These are phyloP conservation scores for Stercorarius parasiticus DNA, from an alignment of 2,113 vertebrate species.

Conservation along the genomic window DNA sequence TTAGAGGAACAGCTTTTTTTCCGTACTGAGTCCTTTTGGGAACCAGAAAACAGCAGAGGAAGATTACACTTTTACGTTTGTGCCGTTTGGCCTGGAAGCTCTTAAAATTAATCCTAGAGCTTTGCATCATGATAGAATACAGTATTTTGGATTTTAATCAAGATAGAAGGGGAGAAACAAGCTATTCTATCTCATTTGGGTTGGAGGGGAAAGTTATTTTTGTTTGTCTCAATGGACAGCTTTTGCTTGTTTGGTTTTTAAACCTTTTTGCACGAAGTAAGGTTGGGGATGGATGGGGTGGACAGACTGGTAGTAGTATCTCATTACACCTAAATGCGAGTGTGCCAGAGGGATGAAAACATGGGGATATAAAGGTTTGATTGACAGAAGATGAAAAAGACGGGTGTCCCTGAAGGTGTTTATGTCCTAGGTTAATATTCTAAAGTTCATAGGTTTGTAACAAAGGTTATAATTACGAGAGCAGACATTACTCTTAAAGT, in stretches of 20 bases:
- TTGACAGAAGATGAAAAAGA: background rate
- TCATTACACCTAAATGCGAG: background rate
- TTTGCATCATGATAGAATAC: background rate
- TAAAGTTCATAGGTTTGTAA: background rate
- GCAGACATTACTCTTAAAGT: background rate
- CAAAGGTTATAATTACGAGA: background rate
- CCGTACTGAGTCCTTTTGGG: background rate
- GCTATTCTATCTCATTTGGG: background rate
- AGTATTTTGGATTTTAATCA: background rate
- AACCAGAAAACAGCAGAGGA: background rate
- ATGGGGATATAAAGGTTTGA: background rate
- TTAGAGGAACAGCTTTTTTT: background rate
- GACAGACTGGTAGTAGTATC: background rate
- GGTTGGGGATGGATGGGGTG: background rate
- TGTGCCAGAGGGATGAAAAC: slow-evolving; percentile 7
- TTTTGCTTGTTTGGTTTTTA: background rate
- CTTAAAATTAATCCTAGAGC: background rate
- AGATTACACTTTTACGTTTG: rapidly evolving
- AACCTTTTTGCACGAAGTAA: background rate
- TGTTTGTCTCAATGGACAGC: background rate
- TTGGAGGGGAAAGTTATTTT: background rate
- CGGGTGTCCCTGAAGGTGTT: background rate
- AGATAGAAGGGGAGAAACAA: background rate
- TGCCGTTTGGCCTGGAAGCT: background rate
- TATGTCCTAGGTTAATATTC: background rate